These are phyloP conservation scores for Drosophila neonasuta DNA, from an alignment of 2,888 invertebrate species.

Conservation along the genomic window DNA sequence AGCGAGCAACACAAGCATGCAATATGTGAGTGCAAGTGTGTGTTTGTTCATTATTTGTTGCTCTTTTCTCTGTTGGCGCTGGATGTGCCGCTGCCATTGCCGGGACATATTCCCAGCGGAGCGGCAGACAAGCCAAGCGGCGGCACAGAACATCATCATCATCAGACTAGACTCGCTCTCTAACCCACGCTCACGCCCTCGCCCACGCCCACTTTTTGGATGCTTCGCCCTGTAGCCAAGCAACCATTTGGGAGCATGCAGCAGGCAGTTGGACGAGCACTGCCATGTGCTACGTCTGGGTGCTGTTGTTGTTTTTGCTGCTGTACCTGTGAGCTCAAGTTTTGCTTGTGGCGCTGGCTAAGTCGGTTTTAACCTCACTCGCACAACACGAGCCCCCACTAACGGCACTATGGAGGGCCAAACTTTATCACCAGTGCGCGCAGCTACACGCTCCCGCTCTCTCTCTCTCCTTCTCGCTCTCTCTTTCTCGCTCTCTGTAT, in stretches of 20 bases:
- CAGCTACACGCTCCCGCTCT: slow-evolving; percentile 43
- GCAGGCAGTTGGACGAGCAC: slow-evolving; percentile 56
- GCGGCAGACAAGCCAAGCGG: slow-evolving; percentile 79
- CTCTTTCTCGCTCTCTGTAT: slow-evolving; percentile 48
- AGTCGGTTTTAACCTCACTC: slow-evolving; percentile 67
- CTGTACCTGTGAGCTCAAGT: slow-evolving; percentile 62
- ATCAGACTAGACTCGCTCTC: slow-evolving; percentile 64
- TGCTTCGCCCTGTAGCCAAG: slow-evolving; percentile 16
- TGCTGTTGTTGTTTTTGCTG: slow-evolving; percentile 50
- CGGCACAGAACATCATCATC: slow-evolving; percentile 81
- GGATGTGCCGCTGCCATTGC: slow-evolving; percentile 30
- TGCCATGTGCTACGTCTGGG: slow-evolving; percentile 62
- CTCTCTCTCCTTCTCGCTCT: slow-evolving; percentile 25
- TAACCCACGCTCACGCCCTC: too few species aligned
- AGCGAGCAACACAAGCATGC: slow-evolving; percentile 29
- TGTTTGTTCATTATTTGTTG: slow-evolving; percentile 72
- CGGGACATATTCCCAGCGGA: slow-evolving; percentile 74
- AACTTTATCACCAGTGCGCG: slow-evolving; percentile 72
- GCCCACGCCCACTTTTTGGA: slow-evolving; percentile 15
- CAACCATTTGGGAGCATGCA: slow-evolving; percentile 46
- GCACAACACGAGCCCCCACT: slow-evolving; percentile 58
- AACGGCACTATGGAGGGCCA: slow-evolving; percentile 74
- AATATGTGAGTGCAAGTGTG: slow-evolving; percentile 38
- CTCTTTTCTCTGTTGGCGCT: slow-evolving; percentile 57
- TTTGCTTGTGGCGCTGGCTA: slow-evolving; percentile 49